A percentile compares a stretch with the other conserved stretches of the same genome.
phyloP scores from a whole-genome alignment of 2,888 invertebrate species.

The Dysmachus trigonus region DNA sequence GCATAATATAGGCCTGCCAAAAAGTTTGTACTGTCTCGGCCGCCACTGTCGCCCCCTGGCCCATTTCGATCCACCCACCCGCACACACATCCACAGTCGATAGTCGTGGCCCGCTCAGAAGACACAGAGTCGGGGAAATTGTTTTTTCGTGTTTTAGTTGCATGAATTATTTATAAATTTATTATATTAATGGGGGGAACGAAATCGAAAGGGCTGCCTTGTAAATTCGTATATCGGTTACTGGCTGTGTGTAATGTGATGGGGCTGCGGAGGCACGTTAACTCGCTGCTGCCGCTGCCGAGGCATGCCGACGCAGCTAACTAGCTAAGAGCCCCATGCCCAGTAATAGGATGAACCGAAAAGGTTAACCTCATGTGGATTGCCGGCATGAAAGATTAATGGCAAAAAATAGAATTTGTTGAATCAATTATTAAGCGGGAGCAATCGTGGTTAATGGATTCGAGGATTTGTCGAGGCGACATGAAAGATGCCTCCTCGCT shows the following conservation, averaged over 20 bases:
- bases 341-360: background rate
- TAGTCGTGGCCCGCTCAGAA: background rate
- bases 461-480: slow-evolving; percentile 51
- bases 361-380: slow-evolving; percentile 42
- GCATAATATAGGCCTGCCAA: background rate
- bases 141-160: slow-evolving; percentile 54
- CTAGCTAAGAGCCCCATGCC: slow-evolving; percentile 13
- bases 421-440: slow-evolving; percentile 51
- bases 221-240: slow-evolving; percentile 24
- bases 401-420: slow-evolving; percentile 47
- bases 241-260: background rate
- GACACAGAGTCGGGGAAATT: slow-evolving; percentile 44
- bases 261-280: background rate
- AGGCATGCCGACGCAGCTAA: slow-evolving; percentile 22
- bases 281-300: background rate
- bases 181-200: slow-evolving; percentile 53
- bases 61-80: background rate
- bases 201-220: slow-evolving; percentile 39
- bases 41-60: background rate
- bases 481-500: background rate
- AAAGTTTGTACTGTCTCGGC: background rate
- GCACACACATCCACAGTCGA: background rate
- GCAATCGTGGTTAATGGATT: slow-evolving; percentile 51
- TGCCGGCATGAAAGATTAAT: slow-evolving; percentile 38
- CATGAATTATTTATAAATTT: slow-evolving; percentile 56